A percentile compares a stretch with the other conserved stretches of the same genome.
These are phyloP conservation scores for Reticulitermes speratus DNA, from an alignment of 1,140 invertebrate genomes.

Conservation along the genomic window DNA sequence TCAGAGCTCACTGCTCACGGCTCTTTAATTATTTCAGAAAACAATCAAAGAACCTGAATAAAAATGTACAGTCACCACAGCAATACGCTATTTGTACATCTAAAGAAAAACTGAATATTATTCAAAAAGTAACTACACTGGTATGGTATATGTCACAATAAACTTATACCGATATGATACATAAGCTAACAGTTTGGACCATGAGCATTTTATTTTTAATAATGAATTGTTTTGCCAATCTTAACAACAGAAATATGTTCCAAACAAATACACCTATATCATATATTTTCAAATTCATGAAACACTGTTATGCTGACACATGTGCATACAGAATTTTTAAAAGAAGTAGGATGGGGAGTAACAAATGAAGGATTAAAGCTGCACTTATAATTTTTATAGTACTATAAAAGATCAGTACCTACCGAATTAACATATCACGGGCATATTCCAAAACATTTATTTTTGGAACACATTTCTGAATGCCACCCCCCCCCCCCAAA, in stretches of 20 bases:
- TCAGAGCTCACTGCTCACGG: not conserved
- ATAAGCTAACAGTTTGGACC: constrained; percentile 19
- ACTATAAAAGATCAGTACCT: not conserved
- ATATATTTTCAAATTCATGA: constrained; percentile 23
- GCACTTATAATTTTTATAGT: constrained; percentile 10
- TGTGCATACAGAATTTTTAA: not conserved
- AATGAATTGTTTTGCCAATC: constrained; percentile 12
- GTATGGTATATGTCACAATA: constrained; percentile 26
- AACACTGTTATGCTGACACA: not conserved
- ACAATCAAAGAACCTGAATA: constrained; percentile 28
- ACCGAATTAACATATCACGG: not conserved
- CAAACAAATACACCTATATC: not conserved
- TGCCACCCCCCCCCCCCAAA: no score
- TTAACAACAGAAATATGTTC: constrained; percentile 30
- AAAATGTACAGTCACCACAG: constrained; percentile 33
- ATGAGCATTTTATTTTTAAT: constrained; percentile 22
- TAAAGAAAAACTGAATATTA: constrained; percentile 29
- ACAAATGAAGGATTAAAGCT: not conserved
- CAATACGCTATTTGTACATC: constrained; percentile 33
- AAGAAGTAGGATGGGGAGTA: not conserved
- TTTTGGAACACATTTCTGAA: constrained; percentile 33
- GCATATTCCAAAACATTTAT: not conserved
- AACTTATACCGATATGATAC: constrained; percentile 26
- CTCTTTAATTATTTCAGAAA: constrained; percentile 26
- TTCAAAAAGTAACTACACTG: not conserved